Percentiles rank a stretch among this genome's conserved stretches.
phyloP scores from a whole-genome alignment of 2,113 vertebrate genomes.

The Gambusia affinis region DNA sequence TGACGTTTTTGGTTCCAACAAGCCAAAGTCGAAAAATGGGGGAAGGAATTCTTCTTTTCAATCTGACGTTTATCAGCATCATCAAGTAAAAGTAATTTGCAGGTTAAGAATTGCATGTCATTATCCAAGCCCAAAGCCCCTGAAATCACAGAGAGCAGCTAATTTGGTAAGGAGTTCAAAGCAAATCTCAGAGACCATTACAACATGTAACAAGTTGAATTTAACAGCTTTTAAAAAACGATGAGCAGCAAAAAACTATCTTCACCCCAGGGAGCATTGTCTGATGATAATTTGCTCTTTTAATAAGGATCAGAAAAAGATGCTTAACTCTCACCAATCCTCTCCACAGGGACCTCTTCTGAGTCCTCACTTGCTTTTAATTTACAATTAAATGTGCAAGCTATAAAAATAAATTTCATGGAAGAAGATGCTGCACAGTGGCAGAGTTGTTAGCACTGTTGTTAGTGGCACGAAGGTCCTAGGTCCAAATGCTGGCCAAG shows the following conservation, averaged over 20 bases:
- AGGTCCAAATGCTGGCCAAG: too few species aligned
- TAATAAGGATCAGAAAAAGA: conserved; percentile 50
- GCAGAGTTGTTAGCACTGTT: too few species aligned
- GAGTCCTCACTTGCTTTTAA: background rate
- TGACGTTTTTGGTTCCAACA: too few species aligned
- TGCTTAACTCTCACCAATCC: conserved; percentile 43
- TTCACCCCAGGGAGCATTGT: conserved; percentile 18
- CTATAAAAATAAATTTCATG: background rate
- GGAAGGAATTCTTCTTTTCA: too few species aligned
- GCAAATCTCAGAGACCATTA: conserved; percentile 28
- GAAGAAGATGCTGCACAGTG: conserved; percentile 10
- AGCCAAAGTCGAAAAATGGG: background rate
- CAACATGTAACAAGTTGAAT: conserved; percentile 24
- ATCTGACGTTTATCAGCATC: conserved; percentile 26
- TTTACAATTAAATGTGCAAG: background rate
- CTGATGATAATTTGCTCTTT: conserved; percentile 27
- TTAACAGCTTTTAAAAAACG: conserved; percentile 38
- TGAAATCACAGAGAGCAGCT: conserved; percentile 17
- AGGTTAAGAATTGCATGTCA: conserved; percentile 45
- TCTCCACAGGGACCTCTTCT: background rate
- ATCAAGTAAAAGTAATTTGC: conserved; percentile 35
- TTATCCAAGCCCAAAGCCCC: conserved; percentile 7
- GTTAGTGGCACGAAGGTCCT: too few species aligned
- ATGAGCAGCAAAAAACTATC: conserved; percentile 8
- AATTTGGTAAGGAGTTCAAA: conserved; percentile 21